These are phyloP conservation scores for Platynereis dumerilii DNA, from an alignment of 2,888 invertebrate species.

Conservation along the genomic window DNA sequence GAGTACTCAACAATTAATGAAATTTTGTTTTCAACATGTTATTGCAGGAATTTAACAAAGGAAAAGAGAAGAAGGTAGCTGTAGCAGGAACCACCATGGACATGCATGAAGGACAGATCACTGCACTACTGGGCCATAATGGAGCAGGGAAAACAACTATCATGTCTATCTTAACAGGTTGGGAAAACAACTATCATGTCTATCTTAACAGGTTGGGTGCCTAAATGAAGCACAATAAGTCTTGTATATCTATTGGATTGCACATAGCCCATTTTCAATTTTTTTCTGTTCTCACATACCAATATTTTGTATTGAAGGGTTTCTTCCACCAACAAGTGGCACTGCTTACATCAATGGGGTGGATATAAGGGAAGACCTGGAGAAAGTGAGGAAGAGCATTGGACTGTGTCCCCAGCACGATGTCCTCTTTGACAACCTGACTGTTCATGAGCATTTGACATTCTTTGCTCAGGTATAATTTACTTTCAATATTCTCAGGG, in stretches of 20 bases:
- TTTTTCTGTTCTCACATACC: too few relatives aligned
- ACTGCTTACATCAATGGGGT: constrained; percentile 73
- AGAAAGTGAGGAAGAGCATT: constrained; percentile 72
- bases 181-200: too few relatives aligned
- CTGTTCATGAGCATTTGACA: constrained; percentile 80
- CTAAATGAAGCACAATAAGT: too few relatives aligned
- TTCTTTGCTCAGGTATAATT: constrained; percentile 72
- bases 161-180: constrained; percentile 87
- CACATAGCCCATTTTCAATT: too few relatives aligned
- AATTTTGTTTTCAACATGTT: too few relatives aligned
- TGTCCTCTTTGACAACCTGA: constrained; percentile 79
- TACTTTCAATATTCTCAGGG: too few relatives aligned
- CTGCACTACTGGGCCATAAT: constrained; percentile 85
- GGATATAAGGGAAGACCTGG: constrained; percentile 71
- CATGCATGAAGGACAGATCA: constrained; percentile 83
- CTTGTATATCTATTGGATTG: too few relatives aligned
- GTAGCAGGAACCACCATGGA: constrained; percentile 76
- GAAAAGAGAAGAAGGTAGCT: constrained; percentile 65
- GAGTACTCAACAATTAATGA: too few relatives aligned
- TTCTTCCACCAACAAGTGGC: constrained; percentile 63
- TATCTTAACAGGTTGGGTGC: too few relatives aligned
- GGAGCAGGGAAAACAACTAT: constrained; percentile 92
- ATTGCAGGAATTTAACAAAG: constrained; percentile 42
- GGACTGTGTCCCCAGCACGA: constrained; percentile 88
- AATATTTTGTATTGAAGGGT: too few relatives aligned